These are phyloP conservation scores for Collichthys lucidus DNA, from an alignment of 2,113 vertebrate species.

Conservation along the genomic window DNA sequence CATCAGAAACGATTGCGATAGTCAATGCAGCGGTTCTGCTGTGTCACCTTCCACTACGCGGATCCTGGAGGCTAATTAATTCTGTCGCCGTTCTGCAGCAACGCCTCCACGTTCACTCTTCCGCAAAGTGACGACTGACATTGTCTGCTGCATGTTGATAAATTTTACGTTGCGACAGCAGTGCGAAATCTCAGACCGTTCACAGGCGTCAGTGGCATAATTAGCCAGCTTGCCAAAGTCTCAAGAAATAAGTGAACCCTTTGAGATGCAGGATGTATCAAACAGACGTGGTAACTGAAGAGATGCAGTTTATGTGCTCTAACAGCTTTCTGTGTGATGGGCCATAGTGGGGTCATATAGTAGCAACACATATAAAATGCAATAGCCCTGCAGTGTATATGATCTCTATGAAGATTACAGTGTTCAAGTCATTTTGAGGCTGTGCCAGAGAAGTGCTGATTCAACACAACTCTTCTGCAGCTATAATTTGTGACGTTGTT, in stretches of 20 bases:
- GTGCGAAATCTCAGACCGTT: conserved; percentile 26
- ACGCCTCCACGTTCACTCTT: conserved; percentile 50
- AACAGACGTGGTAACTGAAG: conserved; percentile 21
- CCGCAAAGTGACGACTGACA: conserved; percentile 54
- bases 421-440: not conserved
- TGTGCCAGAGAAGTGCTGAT: not conserved
- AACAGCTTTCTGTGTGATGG: not conserved
- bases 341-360: not conserved
- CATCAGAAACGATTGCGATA: conserved; percentile 38
- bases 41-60: conserved; percentile 60
- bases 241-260: conserved; percentile 34
- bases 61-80: conserved; percentile 68
- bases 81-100: conserved; percentile 49
- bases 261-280: conserved; percentile 7
- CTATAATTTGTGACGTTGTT: not conserved
- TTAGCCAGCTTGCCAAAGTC: conserved; percentile 39
- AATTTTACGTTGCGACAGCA: conserved; percentile 40
- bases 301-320: conserved; percentile 10
- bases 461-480: not conserved
- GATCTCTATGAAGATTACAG: conserved; percentile 14
- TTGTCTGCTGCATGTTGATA: conserved; percentile 54
- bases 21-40: conserved; percentile 57
- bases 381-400: not conserved
- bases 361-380: not conserved
- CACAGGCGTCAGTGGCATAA: conserved; percentile 29